These are phyloP conservation scores for Trichomalopsis sarcophagae DNA, from an alignment of 1,140 invertebrate species.

Conservation along the genomic window DNA sequence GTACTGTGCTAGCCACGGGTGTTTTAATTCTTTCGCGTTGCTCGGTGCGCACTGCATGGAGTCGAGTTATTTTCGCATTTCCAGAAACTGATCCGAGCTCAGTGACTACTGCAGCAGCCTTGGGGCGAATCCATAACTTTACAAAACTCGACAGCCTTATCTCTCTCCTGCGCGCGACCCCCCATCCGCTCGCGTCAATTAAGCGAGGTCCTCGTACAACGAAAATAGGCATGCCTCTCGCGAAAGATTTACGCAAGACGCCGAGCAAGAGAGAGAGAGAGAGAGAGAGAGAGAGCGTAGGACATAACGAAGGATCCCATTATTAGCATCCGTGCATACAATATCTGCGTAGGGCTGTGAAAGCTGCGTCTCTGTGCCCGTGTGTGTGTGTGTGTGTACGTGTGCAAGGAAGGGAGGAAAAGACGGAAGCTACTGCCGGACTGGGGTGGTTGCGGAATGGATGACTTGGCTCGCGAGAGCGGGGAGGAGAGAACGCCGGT, in stretches of 20 bases:
- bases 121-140: too few relatives aligned
- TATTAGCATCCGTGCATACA: conserved; percentile 49
- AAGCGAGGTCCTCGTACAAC: neutral
- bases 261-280: too few relatives aligned
- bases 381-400: neutral
- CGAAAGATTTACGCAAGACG: conserved; percentile 17
- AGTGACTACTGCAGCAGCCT: too few relatives aligned
- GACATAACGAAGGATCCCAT: conserved; percentile 43
- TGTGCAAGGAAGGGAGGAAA: neutral
- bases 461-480: neutral
- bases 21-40: neutral
- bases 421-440: conserved; percentile 15
- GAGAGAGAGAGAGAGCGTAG: neutral
- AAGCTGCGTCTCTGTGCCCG: conserved; percentile 24
- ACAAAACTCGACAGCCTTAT: too few relatives aligned
- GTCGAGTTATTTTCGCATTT: too few relatives aligned
- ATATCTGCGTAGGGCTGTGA: conserved; percentile 11
- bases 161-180: too few relatives aligned
- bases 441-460: neutral
- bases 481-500: neutral
- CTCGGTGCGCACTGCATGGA: too few relatives aligned
- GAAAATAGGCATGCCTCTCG: neutral
- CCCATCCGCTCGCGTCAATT: neutral
- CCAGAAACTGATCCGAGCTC: too few relatives aligned
- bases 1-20: neutral